These are phyloP conservation scores for Cylas formicarius DNA, from an alignment of 1,140 invertebrate genomes.

Conservation along the genomic window DNA sequence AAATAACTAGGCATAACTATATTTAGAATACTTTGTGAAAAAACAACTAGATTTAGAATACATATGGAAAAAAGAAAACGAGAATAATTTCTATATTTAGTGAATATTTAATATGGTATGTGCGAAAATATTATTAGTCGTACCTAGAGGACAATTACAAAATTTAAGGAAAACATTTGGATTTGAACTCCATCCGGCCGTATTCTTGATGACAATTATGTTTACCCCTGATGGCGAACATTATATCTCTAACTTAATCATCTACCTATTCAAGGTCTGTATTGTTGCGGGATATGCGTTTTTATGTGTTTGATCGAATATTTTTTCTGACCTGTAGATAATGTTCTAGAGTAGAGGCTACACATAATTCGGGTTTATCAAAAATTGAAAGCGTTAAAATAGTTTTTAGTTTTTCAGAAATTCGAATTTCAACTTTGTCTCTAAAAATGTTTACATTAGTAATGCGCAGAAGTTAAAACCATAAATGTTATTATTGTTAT, in stretches of 20 bases:
- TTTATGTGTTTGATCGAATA: slow-evolving; percentile 1
- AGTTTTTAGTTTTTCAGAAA: slow-evolving; percentile 1
- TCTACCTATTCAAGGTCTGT: slow-evolving; percentile 4
- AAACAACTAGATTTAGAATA: too few species aligned
- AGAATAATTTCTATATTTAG: too few species aligned
- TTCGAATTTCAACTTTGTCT: slow-evolving; percentile 1
- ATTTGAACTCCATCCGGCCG: slow-evolving; percentile 6
- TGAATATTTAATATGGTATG: slow-evolving; percentile 5
- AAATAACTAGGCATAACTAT: too few species aligned
- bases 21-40: too few species aligned
- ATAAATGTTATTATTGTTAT: slow-evolving; percentile 4
- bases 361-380: slow-evolving; percentile 1
- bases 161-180: slow-evolving; percentile 9
- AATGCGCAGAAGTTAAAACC: not conserved
- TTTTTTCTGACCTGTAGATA: not conserved
- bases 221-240: slow-evolving; percentile 9
- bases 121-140: slow-evolving; percentile 8
- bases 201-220: slow-evolving; percentile 7
- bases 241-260: too few species aligned
- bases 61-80: too few species aligned
- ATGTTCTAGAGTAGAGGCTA: slow-evolving; percentile 1
- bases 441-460: not conserved
- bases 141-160: slow-evolving; percentile 7
- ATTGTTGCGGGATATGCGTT: not conserved
- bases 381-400: too few species aligned